phyloP scores from a whole-genome alignment of 92 coral and sea anemone genomes.

The Bergia sp. region DNA sequence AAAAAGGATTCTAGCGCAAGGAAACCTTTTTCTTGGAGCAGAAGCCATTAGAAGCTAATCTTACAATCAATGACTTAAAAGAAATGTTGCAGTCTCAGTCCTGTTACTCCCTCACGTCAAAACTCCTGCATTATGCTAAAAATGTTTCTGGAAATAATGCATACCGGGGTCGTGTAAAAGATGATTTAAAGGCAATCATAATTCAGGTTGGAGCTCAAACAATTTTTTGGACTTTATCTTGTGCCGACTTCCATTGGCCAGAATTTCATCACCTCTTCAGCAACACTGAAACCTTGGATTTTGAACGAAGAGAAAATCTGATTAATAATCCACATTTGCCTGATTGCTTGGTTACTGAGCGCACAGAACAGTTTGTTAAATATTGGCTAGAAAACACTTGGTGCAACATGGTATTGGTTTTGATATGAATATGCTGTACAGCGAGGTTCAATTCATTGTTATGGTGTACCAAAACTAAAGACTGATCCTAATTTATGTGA shows the following conservation, averaged over 20 bases:
- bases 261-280: constrained; percentile 15
- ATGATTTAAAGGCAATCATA: constrained; percentile 23
- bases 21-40: constrained; percentile 19
- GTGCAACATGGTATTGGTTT: constrained; percentile 67
- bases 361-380: constrained; percentile 67
- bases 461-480: constrained; percentile 71
- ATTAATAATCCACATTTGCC: constrained; percentile 53
- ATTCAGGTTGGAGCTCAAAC: constrained; percentile 41
- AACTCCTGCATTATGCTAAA: constrained; percentile 46
- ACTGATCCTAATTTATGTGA: constrained; percentile 68
- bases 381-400: constrained; percentile 60
- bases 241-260: constrained; percentile 43
- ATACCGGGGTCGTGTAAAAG: constrained; percentile 29
- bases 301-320: constrained; percentile 44
- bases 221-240: constrained; percentile 45
- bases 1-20: constrained; percentile 41
- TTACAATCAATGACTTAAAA: constrained; percentile 23
- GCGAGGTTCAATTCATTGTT: constrained; percentile 74
- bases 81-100: constrained; percentile 21
- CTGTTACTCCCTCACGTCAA: constrained; percentile 18
- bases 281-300: not conserved
- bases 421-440: constrained; percentile 75
- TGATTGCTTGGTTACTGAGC: constrained; percentile 68
- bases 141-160: constrained; percentile 37
- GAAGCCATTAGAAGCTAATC: constrained; percentile 38